Evolutionary conservation across 2,888 invertebrate genomes (phyloP), one percentile per base, ranked within the genome.

Genomic region (Itoplectis maculator): DNA sequence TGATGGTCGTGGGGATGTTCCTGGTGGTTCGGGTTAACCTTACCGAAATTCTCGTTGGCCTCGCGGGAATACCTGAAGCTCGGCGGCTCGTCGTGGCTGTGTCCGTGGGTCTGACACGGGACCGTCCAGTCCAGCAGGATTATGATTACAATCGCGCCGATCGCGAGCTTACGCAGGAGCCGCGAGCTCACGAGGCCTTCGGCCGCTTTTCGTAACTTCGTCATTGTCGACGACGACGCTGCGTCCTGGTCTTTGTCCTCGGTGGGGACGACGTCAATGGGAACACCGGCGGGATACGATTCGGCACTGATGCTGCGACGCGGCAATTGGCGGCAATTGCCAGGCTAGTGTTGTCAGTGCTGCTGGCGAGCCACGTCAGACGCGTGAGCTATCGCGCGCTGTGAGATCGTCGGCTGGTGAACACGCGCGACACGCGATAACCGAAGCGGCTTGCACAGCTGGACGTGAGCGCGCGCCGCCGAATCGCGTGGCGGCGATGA

Each of bases 41-140:
- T 63, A 51, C 80, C 76, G 29, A 87, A 75, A 35, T 88, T 86
- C 76, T 92, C 93, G 88, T 96, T 96, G 0, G 96, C 98, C 90
- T 95, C 94, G 90, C 94, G 94, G 40, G 97, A 96, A 93, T 98
- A 98, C 93, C 98, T 98, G 91, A 95, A 98, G 72, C 96, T 95
- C 20, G 98, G 95, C 69, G 95, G 93, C 89, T 96, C 95, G 84
- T 95, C 94, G 87, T 94, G 93, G 23, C 93, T 93, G 40, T 88
- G 86, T 0, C 68, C 86, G 47, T 92, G 92, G 35, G 86, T 76
- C 51, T 88, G 78, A 81, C 93, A 93, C 6, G 92, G 73, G 8
- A 84, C 77, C 18, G 93, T 92, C 0, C 93, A 87, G 84, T 90
- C 90, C 23, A 93, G 82, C 69, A 93, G 88, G 37, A 93, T 89